Conservation (phyloP, 2,797 vertebrate species). For the Staurois parvus region DNA sequence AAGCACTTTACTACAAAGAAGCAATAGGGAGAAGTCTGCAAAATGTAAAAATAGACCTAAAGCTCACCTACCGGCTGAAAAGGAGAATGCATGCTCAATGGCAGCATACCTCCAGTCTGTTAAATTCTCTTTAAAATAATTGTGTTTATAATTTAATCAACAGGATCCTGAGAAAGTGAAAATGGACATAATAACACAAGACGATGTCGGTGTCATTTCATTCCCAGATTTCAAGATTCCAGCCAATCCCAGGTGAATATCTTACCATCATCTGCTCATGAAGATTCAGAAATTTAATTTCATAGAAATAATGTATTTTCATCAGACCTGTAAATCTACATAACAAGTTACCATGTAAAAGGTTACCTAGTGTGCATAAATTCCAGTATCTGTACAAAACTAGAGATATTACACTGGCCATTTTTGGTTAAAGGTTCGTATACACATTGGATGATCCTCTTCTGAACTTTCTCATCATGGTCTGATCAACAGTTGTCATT, state of each 20-base stretch:
- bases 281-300: too few species aligned
- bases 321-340: too few species aligned
- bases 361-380: not conserved
- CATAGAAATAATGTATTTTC: not conserved
- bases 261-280: not conserved
- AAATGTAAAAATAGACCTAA: too few species aligned
- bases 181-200: constrained; percentile 84
- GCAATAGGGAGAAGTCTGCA: too few species aligned
- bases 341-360: not conserved
- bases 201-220: constrained; percentile 86
- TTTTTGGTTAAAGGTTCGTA: not conserved
- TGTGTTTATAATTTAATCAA: not conserved
- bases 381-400: not conserved
- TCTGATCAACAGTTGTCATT: too few species aligned
- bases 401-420: not conserved
- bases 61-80: too few species aligned
- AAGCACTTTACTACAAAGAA: too few species aligned
- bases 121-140: not conserved
- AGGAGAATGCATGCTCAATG: too few species aligned
- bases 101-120: too few species aligned
- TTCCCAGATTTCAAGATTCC: constrained; percentile 94
- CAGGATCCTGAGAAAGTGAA: constrained; percentile 85
- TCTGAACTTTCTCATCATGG: too few species aligned
- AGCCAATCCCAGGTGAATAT: constrained; percentile 85
- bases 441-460: too few species aligned